These are phyloP conservation scores for Drosophila atroscutellata DNA, from an alignment of 2,888 invertebrate genomes.

Conservation along the genomic window DNA sequence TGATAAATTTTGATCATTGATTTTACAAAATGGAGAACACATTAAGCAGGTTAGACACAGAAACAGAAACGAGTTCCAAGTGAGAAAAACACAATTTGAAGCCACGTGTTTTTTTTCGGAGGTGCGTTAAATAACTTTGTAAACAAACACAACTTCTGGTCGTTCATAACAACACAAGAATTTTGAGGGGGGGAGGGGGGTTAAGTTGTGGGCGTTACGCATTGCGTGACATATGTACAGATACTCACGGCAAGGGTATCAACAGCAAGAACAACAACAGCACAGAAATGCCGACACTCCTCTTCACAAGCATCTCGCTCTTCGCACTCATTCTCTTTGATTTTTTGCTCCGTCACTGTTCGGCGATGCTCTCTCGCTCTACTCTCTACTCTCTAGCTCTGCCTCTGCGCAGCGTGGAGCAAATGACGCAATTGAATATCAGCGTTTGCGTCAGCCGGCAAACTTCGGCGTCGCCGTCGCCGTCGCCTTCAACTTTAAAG, in stretches of 20 bases:
- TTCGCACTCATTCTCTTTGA: neutral
- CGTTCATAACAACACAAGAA: neutral
- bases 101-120: neutral
- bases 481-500: constrained; percentile 29
- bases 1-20: neutral
- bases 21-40: neutral
- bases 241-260: constrained; percentile 1
- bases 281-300: constrained; percentile 1
- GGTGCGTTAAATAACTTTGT: neutral
- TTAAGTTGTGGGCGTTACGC: neutral
- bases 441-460: constrained; percentile 65
- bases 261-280: neutral
- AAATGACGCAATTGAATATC: constrained; percentile 68
- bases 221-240: neutral
- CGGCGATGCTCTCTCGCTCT: neutral
- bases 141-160: neutral
- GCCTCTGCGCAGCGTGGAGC: neutral
- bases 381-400: neutral
- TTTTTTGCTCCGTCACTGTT: constrained; percentile 15
- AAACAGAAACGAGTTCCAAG: neutral
- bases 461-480: constrained; percentile 10
- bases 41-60: neutral
- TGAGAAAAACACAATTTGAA: neutral
- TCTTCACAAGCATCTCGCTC: constrained; percentile 11
- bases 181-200: fast-evolving